Evolutionary conservation across 1,140 invertebrate genomes (phyloP).

Genomic region (Tetragonula clypearis): DNA sequence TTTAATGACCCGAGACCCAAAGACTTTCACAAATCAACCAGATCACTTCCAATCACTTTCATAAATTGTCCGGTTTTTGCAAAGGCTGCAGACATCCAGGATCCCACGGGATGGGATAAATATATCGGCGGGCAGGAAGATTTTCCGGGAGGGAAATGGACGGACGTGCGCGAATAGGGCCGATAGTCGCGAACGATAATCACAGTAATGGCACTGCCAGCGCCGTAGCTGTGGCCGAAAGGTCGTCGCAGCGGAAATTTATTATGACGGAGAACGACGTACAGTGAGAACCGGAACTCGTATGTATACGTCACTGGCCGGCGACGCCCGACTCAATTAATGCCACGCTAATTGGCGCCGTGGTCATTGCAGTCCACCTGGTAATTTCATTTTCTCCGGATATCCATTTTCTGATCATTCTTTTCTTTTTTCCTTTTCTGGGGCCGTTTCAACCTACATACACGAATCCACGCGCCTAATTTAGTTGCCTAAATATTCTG

Average conservation of each 20-base stretch:
- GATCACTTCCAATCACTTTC: too few species aligned
- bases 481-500: too few species aligned
- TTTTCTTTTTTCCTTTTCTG: constrained; percentile 10
- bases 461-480: not conserved
- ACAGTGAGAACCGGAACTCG: constrained; percentile 29
- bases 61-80: too few species aligned
- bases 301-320: constrained; percentile 49
- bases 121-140: constrained; percentile 6
- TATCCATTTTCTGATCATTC: constrained; percentile 28
- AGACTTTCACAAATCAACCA: too few species aligned
- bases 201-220: constrained; percentile 63
- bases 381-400: constrained; percentile 60
- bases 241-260: constrained; percentile 63
- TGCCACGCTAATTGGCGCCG: constrained; percentile 64
- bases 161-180: not conserved
- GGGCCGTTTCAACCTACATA: not conserved
- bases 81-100: not conserved
- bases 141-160: not conserved
- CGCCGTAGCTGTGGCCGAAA: constrained; percentile 54
- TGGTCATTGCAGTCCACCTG: constrained; percentile 49
- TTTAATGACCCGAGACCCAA: too few species aligned
- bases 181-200: constrained; percentile 52
- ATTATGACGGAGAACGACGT: constrained; percentile 57
- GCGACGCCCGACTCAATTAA: constrained; percentile 65
- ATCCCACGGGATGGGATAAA: not conserved